Conservation (phyloP, 2,113 vertebrate genomes). For the Crocuta crocuta region DNA sequence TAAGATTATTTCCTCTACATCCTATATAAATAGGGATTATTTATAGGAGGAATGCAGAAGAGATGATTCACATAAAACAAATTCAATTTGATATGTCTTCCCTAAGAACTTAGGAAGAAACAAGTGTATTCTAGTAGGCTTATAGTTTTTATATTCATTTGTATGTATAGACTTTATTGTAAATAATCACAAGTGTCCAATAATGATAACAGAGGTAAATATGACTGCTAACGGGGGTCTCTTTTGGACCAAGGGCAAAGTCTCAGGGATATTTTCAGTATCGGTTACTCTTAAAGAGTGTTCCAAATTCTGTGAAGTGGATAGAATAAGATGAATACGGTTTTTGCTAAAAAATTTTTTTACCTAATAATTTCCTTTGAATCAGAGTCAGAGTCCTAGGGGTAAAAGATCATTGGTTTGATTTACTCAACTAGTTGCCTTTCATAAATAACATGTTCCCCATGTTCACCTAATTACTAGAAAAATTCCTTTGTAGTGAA, state of each 20-base stretch:
- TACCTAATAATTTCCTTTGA: not conserved
- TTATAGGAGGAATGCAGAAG: constrained; percentile 2
- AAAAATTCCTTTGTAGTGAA: not conserved
- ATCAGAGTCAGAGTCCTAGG: not conserved
- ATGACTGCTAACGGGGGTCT: not conserved
- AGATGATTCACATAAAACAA: not conserved
- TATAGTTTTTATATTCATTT: not conserved
- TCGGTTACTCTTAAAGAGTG: not conserved
- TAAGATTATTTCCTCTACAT: constrained; percentile 1
- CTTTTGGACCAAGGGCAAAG: not conserved
- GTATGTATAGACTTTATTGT: not conserved
- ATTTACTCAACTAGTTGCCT: not conserved
- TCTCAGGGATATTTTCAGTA: not conserved
- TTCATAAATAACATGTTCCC: constrained; percentile 13
- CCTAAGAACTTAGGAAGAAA: constrained; percentile 8
- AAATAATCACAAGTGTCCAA: not conserved
- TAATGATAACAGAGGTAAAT: not conserved
- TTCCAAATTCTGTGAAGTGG: not conserved
- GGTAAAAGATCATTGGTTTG: constrained; percentile 30
- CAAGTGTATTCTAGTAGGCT: not conserved
- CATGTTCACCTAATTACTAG: constrained; percentile 18
- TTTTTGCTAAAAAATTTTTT: not conserved
- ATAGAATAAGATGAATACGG: not conserved
- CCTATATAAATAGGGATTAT: constrained; percentile 13
- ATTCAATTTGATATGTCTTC: not conserved